Conservation (phyloP, 2,113 vertebrate genomes). For the Micronycteris hirsuta region DNA sequence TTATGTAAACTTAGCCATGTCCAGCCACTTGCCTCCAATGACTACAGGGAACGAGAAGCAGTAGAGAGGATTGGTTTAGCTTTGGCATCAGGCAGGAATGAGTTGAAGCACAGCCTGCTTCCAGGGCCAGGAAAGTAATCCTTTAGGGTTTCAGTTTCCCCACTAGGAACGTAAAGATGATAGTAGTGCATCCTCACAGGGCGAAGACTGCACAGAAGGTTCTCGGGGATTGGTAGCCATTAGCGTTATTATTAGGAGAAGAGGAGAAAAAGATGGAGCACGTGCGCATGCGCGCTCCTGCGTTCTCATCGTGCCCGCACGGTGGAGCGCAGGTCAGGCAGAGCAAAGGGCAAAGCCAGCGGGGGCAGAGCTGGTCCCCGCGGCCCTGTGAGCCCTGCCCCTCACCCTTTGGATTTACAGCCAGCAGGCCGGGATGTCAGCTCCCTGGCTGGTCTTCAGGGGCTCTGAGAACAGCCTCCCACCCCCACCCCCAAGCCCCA, state of each 20-base stretch:
- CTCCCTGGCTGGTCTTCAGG: no score
- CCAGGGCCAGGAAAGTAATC: neutral
- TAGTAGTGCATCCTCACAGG: accelerated
- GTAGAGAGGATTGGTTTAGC: accelerated
- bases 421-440: no score
- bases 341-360: neutral
- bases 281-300: accelerated
- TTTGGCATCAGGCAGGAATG: neutral
- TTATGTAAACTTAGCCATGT: neutral
- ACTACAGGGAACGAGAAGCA: accelerated
- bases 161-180: neutral
- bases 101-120: neutral
- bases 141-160: neutral
- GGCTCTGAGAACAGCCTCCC: neutral
- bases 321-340: neutral
- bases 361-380: accelerated
- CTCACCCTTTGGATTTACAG: accelerated
- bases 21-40: neutral
- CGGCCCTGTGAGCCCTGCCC: neutral
- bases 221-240: neutral
- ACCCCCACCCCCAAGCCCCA: neutral
- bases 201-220: neutral
- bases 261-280: neutral
- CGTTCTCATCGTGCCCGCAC: neutral
- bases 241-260: neutral